Conservation (phyloP, 2,113 vertebrate genomes). For the Podarcis muralis region DNA sequence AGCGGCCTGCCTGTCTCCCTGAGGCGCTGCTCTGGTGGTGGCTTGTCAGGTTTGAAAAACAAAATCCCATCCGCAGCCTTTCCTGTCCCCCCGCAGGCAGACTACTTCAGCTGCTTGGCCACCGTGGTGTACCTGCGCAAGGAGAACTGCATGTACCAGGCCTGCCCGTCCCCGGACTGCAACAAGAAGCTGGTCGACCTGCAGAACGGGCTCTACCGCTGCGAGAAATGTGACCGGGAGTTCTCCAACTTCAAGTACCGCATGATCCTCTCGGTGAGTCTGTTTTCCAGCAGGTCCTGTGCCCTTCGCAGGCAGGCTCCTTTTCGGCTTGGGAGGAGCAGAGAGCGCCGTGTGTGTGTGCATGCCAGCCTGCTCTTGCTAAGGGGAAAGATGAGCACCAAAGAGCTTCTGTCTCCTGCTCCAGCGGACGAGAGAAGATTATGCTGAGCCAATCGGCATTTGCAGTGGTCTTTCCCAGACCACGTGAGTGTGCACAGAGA, state of each 20-base stretch:
- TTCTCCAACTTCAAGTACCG: slow-evolving; percentile 98
- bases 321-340: background rate
- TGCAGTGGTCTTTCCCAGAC: background rate
- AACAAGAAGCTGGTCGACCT: slow-evolving; percentile 98
- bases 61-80: slow-evolving; percentile 5
- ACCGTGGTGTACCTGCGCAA: slow-evolving; percentile 93
- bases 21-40: slow-evolving; percentile 34
- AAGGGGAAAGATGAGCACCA: background rate
- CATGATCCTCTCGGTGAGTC: slow-evolving; percentile 93
- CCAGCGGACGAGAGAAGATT: background rate
- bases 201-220: slow-evolving; percentile 93
- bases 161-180: slow-evolving; percentile 92
- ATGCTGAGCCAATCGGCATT: background rate
- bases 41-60: background rate
- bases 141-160: slow-evolving; percentile 96
- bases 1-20: slow-evolving; percentile 52
- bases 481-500: background rate
- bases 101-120: slow-evolving; percentile 91
- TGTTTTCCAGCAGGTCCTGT: background rate
- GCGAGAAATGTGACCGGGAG: slow-evolving; percentile 95
- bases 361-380: no score
- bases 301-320: background rate
- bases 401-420: background rate
- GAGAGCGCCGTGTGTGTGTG: background rate
- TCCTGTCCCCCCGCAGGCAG: slow-evolving; percentile 77